A percentile compares a stretch with the other conserved stretches of the same genome.
phyloP scores from a whole-genome alignment of 2,113 vertebrate genomes.

The Gobio gobio region DNA sequence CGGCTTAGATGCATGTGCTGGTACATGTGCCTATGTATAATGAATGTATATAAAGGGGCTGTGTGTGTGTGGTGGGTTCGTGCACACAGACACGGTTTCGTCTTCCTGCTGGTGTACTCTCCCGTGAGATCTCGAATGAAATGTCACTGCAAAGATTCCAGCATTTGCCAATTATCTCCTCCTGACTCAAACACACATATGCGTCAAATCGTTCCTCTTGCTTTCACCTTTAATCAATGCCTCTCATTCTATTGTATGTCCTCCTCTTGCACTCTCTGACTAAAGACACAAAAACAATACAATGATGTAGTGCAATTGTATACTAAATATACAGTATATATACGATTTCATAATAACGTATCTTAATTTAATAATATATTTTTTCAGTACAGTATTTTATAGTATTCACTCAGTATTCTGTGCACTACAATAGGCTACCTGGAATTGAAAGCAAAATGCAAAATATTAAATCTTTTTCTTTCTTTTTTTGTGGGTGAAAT shows the following conservation, averaged over 20 bases:
- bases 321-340: neutral
- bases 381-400: neutral
- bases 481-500: neutral
- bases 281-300: neutral
- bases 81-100: neutral
- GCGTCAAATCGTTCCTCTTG: neutral
- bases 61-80: neutral
- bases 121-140: neutral
- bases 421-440: neutral
- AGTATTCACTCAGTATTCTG: neutral
- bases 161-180: neutral
- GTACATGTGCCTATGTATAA: slow-evolving; percentile 17
- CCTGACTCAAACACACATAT: neutral
- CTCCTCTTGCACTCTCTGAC: neutral
- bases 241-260: neutral
- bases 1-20: neutral
- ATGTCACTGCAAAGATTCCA: slow-evolving; percentile 30
- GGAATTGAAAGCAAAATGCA: neutral
- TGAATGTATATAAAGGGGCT: slow-evolving; percentile 8
- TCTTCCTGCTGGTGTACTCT: neutral
- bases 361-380: neutral
- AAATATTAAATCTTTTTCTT: neutral
- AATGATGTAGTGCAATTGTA: neutral
- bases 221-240: neutral
- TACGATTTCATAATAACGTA: neutral